These are phyloP conservation scores for Calephelis nemesis DNA, from an alignment of 1,140 invertebrate species.

Conservation along the genomic window DNA sequence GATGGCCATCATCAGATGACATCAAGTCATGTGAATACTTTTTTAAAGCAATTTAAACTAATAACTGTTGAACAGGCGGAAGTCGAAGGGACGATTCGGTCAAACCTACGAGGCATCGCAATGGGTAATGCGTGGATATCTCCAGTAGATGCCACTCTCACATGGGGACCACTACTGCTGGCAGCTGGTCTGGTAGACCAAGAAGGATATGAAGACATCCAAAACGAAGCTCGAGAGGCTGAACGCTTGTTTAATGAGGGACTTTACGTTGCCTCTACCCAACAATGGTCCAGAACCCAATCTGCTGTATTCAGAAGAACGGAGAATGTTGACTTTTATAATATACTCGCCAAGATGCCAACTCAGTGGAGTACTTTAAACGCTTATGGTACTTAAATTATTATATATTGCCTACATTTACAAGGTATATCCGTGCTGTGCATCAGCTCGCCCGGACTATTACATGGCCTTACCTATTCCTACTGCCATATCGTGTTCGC, in stretches of 20 bases:
- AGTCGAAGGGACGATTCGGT: conserved; percentile 81
- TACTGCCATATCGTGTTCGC: too few species aligned
- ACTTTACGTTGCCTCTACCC: conserved; percentile 81
- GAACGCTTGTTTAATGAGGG: conserved; percentile 77
- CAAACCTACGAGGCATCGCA: conserved; percentile 87
- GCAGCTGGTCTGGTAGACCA: conserved; percentile 83
- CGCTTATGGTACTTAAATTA: conserved; percentile 40
- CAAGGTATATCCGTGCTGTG: too few species aligned
- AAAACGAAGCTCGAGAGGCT: conserved; percentile 73
- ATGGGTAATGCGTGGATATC: conserved; percentile 93
- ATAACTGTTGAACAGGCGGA: conserved; percentile 79
- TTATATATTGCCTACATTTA: too few species aligned
- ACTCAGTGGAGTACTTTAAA: conserved; percentile 33
- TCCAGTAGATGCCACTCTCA: conserved; percentile 88
- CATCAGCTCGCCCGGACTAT: too few species aligned
- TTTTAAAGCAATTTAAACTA: too few species aligned
- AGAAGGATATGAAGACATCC: conserved; percentile 79
- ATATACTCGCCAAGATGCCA: conserved; percentile 82
- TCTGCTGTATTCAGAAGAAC: conserved; percentile 79
- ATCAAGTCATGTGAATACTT: too few species aligned
- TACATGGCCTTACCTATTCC: too few species aligned
- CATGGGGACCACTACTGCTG: conserved; percentile 88
- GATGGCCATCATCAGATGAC: too few species aligned
- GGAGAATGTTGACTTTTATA: conserved; percentile 88
- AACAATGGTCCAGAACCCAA: conserved; percentile 83